Evolutionary conservation across 2,888 invertebrate genomes (phyloP).

Genomic region (Tridacna crocea): DNA sequence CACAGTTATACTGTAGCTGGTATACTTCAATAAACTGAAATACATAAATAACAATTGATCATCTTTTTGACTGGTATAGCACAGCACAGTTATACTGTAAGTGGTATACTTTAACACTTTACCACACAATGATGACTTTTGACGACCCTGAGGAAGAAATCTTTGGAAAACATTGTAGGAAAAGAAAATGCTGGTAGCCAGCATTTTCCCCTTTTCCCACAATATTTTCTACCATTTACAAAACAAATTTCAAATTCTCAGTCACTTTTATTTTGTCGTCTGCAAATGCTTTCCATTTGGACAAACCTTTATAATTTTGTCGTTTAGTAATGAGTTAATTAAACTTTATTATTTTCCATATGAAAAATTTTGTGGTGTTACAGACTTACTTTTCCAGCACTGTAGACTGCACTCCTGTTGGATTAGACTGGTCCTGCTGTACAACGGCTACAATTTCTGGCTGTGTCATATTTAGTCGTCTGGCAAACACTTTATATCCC

Average conservation of each 20-base stretch:
- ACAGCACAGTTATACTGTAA: slow-evolving; percentile 93
- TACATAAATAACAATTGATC: slow-evolving; percentile 81
- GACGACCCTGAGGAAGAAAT: too few species aligned
- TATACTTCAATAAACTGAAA: slow-evolving; percentile 76
- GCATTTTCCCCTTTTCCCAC: too few species aligned
- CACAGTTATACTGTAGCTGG: slow-evolving; percentile 89
- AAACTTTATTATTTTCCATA: too few species aligned
- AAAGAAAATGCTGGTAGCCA: too few species aligned
- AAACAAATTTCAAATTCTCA: too few species aligned
- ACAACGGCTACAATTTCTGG: slow-evolving; percentile 64
- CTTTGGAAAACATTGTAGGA: too few species aligned
- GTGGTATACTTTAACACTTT: slow-evolving; percentile 77
- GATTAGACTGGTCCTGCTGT: slow-evolving; percentile 71
- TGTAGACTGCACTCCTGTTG: slow-evolving; percentile 72
- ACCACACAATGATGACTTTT: slow-evolving; percentile 16
- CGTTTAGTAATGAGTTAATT: too few species aligned
- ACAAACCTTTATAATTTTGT: too few species aligned
- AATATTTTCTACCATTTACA: too few species aligned
- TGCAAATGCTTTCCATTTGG: too few species aligned
- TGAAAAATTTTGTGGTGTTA: too few species aligned
- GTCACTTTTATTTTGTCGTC: too few species aligned
- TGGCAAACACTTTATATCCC: slow-evolving; percentile 78
- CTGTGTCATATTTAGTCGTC: slow-evolving; percentile 40
- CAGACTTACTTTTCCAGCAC: slow-evolving; percentile 58
- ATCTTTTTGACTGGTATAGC: slow-evolving; percentile 98